Base-by-base conservation (phyloP, 2,888 invertebrate species). In the Drosophila affinis region DNA sequence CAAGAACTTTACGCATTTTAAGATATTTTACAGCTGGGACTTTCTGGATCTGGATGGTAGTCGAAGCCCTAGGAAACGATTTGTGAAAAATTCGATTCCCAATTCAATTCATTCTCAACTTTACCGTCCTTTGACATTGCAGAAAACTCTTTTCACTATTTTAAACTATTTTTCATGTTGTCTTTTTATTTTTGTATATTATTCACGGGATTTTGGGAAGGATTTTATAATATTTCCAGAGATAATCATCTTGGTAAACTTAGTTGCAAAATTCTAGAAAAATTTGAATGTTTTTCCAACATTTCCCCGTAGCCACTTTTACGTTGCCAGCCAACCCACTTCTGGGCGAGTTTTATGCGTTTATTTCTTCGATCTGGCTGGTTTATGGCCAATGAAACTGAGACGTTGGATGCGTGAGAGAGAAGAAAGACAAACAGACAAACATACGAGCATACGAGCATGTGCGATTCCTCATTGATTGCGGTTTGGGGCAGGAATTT, bases 401-500 rank as follows among this genome's bases (percentile, higher is more conserved):
- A 2, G 27, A 10, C 29, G 18, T 14, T 24, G 17, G 10, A 48
- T 54, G 47, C 53, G 47, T 54, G 53, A 24, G 53, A 54, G 46
- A 39, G 32, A 27, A 5, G 29, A 9, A 5, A 12, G 29, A 17
- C 21, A 9, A 32, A 18, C 9, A 10, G 18, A 18, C 63, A 64
- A 3, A 32, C 24, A 47, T 6, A 39, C 34, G 34, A 62, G 47
- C 61, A 62, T 63, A 63, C 27, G 63, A 39, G 39, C 46, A 18
- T 63, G n/a, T 52, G 21, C 34, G 18, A 39, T 53, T 53, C 17
- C 39, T 53, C 29, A 65, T 65, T 65, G 67, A 65, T 65, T 65
- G 64, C 64, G 47, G 65, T 53, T 54, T 54, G 39, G 18, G 17
- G 21, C 53, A n/a, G 52, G 52, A 67, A 54, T 65, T 65, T 54